Base-by-base conservation (phyloP, 1,140 invertebrate species). In the Drosophila neocordata region DNA sequence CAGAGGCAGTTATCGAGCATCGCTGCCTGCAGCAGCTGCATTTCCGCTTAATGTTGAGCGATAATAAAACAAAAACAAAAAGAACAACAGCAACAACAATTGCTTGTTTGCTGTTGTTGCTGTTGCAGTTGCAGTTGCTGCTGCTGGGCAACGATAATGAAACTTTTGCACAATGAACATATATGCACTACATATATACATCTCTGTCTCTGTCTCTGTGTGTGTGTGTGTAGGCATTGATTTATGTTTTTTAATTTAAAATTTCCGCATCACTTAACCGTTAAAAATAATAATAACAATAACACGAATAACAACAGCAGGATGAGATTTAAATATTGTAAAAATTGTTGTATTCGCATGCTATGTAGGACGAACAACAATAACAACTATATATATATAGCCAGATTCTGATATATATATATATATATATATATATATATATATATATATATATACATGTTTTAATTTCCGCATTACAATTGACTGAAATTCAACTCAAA, bases 221-320 rank as follows among this genome's bases (percentile, higher is more conserved):
- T 48, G 8, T 48, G 41, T 48, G 15, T 44, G 38, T 73, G 77
- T 62, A 52, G 75, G 84, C 83, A 90, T 90, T 91, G 89, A 91
- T 91, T 91, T 91, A 91, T 91, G 89, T 91, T 90, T 91, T 90
- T 91, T 91, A 91, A 91, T 91, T 91, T 90, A 89, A 91, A 91
- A 91, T 91, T 91, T 91, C 89, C 89, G 89, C 85, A 77, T 91
- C 85, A 91, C 84, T 90, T 90, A 90, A 90, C 83, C 77, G 84
- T 82, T 88, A 88, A 88, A 88, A 87, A 83, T 88, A 87, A 88
- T 88, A 81, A 79, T 76, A 84, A 89, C 66, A 88, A 75, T 24
- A 76, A 73, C 34, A 73, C 31, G 55, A 60, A 56, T 53, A 70
- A 64, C 68, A 80, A 61, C 61, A 37, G 77, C 59, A 73, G 64